Percentiles rank a stretch among this genome's conserved stretches.
These are phyloP conservation scores for Drosophila paranaensis DNA, from an alignment of 2,888 invertebrate species.

Conservation along the genomic window DNA sequence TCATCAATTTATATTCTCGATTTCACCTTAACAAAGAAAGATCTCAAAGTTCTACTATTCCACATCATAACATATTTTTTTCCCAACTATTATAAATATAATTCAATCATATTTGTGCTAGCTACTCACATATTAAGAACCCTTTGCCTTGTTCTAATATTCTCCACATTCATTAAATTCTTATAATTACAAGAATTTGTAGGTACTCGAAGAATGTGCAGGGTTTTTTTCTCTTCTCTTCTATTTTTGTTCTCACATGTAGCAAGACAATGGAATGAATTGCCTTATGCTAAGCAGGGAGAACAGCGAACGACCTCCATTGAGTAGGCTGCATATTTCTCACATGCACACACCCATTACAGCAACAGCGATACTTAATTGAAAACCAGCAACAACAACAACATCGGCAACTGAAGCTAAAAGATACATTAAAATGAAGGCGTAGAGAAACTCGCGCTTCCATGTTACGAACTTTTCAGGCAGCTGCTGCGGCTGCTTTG, in stretches of 20 bases:
- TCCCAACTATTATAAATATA: conserved; percentile 14
- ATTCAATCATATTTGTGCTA: conserved; percentile 3
- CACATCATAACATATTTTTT: not conserved
- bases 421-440: conserved; percentile 75
- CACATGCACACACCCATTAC: conserved; percentile 48
- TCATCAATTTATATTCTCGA: not conserved
- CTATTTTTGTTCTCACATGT: conserved; percentile 53
- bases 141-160: conserved; percentile 24
- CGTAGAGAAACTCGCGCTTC: conserved; percentile 75
- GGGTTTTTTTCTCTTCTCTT: not conserved
- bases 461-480: conserved; percentile 52
- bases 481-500: conserved; percentile 43
- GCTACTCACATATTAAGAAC: conserved; percentile 11
- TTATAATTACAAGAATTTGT: conserved; percentile 45
- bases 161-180: conserved; percentile 18
- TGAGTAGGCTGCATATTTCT: conserved; percentile 68
- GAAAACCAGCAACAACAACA: conserved; percentile 54
- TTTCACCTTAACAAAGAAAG: not conserved
- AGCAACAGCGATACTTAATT: conserved; percentile 62
- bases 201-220: conserved; percentile 25
- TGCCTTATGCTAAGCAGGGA: conserved; percentile 59
- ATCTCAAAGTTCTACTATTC: not conserved
- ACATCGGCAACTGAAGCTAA: conserved; percentile 37
- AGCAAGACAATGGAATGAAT: conserved; percentile 71
- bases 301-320: conserved; percentile 68